A percentile compares a stretch with the other conserved stretches of the same genome.
Conservation (phyloP, 2,113 vertebrate species). For the Muscicapa adusta region DNA sequence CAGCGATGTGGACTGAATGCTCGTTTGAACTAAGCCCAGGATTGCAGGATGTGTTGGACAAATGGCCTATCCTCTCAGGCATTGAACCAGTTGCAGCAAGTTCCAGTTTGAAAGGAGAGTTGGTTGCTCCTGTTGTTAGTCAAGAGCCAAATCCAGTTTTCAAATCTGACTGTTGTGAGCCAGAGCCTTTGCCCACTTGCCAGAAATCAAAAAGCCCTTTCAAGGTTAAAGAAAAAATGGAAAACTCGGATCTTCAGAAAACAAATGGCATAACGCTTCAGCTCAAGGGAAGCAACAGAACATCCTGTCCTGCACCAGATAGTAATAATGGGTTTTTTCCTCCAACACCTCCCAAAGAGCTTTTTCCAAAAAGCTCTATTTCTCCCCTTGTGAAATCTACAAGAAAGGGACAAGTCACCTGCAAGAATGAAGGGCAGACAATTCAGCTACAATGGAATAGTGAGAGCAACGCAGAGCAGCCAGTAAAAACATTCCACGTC, state of each 20-base stretch:
- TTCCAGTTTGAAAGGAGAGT: background rate
- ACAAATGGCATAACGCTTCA: background rate
- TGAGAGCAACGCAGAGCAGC: background rate
- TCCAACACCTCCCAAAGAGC: conserved; percentile 73
- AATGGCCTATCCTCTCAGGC: conserved; percentile 78
- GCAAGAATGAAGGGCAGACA: background rate
- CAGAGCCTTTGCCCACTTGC: background rate
- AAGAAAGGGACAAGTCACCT: background rate
- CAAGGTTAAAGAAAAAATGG: background rate
- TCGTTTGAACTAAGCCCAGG: conserved; percentile 82
- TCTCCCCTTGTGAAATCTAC: conserved; percentile 62
- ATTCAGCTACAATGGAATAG: background rate
- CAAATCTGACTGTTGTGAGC: background rate
- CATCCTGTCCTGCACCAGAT: conserved; percentile 34
- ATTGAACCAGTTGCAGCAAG: conserved; percentile 6
- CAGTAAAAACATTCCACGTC: background rate
- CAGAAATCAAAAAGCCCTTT: conserved; percentile 18
- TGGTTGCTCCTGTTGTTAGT: background rate
- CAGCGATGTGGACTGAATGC: conserved; percentile 19
- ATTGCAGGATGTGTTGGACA: conserved; percentile 85
- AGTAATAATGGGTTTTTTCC: conserved; percentile 72
- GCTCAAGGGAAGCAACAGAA: background rate
- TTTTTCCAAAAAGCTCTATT: conserved; percentile 66
- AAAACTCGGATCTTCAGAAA: background rate
- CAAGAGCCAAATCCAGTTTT: conserved; percentile 10